Base-by-base conservation (phyloP, 2,113 vertebrate genomes). In the Malurus melanocephalus region DNA sequence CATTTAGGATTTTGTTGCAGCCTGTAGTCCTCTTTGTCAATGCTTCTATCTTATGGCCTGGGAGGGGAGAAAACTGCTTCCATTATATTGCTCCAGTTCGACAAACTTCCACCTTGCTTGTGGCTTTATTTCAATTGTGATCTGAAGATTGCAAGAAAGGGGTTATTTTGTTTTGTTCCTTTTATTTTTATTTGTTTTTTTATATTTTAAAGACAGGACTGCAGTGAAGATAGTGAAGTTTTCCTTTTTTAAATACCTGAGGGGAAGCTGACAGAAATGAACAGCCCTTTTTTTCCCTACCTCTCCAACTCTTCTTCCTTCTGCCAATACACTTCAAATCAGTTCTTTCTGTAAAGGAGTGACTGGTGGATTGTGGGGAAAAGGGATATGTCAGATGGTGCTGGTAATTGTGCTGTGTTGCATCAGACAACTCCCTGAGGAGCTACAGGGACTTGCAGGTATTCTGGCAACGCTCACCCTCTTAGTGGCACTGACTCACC, bases 171-270 rank as follows among this genome's bases (percentile, higher is more conserved):
- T 43, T 69, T 80, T 82, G 28, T 77, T 81, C 2, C 21, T 38
- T 65, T 55, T 67, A 38, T 40, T 48, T 43, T 30, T 53, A 27
- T 20, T 20, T 46, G 83, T 33, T 3, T 59, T 51, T 78, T 81
- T 62, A 9, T 85, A n/a, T 89, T 92, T 94, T 91, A 26, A 91
- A 91, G 91, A n/a, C 68, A 89, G 85, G 80, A 68, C 81, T 83
- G 24, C 64, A 92, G 72, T 95, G 91, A 95, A 95, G 82, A 85
- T 77, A 93, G 85, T 93, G 69, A 90, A 91, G 87, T 85, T 92
- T 93, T 89, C 80, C 65, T 80, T 94, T 96, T 94, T 90, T 94
- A 88, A 93, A 72, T 92, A 75, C 83, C 69, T 84, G 69, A 92
- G 80, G 88, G 93, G 66, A 92, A 86, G 53, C 85, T 94, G 62